Base-by-base conservation (phyloP, 2,113 vertebrate species). In the Calidris pugnax region DNA sequence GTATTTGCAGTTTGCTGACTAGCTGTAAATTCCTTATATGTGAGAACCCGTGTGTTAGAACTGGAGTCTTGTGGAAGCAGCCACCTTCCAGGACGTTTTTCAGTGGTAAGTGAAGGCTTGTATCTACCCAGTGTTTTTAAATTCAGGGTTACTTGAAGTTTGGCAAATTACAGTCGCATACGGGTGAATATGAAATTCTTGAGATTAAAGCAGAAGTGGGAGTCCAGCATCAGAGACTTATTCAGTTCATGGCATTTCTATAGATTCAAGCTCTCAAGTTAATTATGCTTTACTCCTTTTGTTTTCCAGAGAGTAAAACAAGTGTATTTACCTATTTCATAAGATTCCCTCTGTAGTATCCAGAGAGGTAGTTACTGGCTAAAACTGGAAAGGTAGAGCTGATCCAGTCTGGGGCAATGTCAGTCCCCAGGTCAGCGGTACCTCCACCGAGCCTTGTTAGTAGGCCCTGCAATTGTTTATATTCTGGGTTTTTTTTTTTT, bases 81-180 rank as follows among this genome's bases (percentile, higher is more conserved):
- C 76, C 96, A 13, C 95, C 95, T 79, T 59, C 93, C 37, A 92
- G 95, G 82, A 77, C 94, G 6, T 97, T 98, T 77, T 94, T 94
- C 30, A 97, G 80, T 85, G 98, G 98, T 98, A 97, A 98, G 98
- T 95, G 69, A 51, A 35, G 64, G 19, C 39, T 67, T 47, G 13
- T 33, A 48, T 22, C 35, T 75, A 17, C 32, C 16, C 10, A 11
- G 27, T 35, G 18, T 17, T 78, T 74, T 60, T 27, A 81, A 55
- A 60, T 26, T 68, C n/a, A 51, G 35, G 15, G 2, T 74, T 62
- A 37, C 35, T 92, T 16, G 35, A 33, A 57, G 15, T 39, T 53
- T 23, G 24, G 17, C 24, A 63, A 76, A 66, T n/a, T 59, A 22
- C 2, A 1, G 23, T 68, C 33, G 28, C 15, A 2, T 48, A 23